phyloP scores from a whole-genome alignment of 2,113 vertebrate genomes.

The Talpa occidentalis region DNA sequence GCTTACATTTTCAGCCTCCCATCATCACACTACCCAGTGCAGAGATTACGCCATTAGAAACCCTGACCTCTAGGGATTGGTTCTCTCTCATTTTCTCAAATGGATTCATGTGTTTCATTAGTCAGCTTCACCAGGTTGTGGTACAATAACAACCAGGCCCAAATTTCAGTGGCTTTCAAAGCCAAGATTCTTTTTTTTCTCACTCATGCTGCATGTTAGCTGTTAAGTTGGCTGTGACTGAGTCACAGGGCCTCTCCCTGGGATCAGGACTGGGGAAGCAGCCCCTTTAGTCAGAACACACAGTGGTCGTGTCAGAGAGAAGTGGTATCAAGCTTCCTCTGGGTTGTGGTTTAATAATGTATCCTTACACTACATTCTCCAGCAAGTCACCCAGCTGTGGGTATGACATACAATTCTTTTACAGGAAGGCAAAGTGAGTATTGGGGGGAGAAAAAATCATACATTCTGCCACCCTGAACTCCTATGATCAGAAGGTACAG shows the following conservation, averaged over 20 bases:
- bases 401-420: too few relatives aligned
- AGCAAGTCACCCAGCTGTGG: background rate
- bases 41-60: too few relatives aligned
- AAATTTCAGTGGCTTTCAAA: background rate
- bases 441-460: background rate
- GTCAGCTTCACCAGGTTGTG: background rate
- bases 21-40: background rate
- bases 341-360: accelerated
- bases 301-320: background rate
- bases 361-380: background rate
- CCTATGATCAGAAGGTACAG: background rate
- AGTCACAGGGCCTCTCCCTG: background rate
- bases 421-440: background rate
- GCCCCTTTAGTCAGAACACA: background rate
- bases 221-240: background rate
- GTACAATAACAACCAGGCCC: background rate
- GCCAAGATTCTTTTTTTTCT: background rate
- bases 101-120: background rate
- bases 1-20: background rate
- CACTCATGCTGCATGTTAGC: background rate
- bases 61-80: background rate
- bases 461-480: background rate
- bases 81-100: background rate
- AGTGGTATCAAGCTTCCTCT: background rate
- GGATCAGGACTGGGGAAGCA: background rate